Conservation (phyloP, 2,797 vertebrate species). For the Cirrhinus mrigala region DNA sequence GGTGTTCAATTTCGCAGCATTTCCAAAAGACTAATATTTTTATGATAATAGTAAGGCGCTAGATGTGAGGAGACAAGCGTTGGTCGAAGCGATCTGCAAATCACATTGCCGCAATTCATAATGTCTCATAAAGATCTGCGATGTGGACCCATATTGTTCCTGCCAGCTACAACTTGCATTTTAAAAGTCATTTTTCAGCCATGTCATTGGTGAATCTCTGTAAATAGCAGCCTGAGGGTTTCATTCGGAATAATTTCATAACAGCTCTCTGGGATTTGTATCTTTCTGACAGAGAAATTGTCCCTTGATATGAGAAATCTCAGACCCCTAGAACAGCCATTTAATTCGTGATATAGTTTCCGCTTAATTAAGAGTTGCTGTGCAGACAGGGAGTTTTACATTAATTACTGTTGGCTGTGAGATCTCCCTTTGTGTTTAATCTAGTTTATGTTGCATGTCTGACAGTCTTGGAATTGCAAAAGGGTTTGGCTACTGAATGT, state of each 20-base stretch:
- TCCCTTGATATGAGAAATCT: constrained; percentile 32
- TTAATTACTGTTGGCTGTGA: constrained; percentile 67
- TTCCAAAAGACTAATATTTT: constrained; percentile 12
- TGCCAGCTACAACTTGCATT: constrained; percentile 31
- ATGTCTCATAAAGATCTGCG: neutral
- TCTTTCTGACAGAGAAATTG: constrained; percentile 40
- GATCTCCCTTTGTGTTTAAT: constrained; percentile 63
- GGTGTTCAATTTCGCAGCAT: neutral
- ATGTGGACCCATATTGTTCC: constrained; percentile 7
- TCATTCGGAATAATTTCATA: constrained; percentile 38
- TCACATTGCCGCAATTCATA: constrained; percentile 16
- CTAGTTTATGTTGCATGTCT: constrained; percentile 59
- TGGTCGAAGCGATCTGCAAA: neutral
- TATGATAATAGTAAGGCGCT: constrained; percentile 3
- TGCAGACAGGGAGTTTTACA: constrained; percentile 53
- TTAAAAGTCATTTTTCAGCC: constrained; percentile 36
- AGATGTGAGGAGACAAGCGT: constrained; percentile 13
- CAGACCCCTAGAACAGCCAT: neutral
- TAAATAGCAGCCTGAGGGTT: constrained; percentile 36
- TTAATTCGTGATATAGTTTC: constrained; percentile 19
- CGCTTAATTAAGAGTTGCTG: constrained; percentile 50
- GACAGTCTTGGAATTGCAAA: neutral
- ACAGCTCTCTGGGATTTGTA: constrained; percentile 19
- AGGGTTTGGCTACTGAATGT: constrained; percentile 25
- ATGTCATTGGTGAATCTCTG: constrained; percentile 32